Conservation (phyloP, 1,140 invertebrate species). For the Fragariocoptes setiger region DNA sequence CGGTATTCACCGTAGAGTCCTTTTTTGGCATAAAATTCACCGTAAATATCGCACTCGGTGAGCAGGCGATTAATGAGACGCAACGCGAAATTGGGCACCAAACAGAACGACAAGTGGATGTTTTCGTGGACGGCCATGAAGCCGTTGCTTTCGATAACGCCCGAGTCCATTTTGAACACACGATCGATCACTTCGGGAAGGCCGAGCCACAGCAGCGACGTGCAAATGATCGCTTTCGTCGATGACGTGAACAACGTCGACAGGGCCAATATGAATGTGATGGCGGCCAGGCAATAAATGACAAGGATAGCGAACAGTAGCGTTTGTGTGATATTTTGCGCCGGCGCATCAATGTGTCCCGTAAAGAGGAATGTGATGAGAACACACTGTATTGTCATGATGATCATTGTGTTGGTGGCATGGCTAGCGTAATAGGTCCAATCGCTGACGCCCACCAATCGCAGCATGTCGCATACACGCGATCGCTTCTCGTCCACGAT, state of each 20-base stretch:
- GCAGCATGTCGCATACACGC: conserved; percentile 4
- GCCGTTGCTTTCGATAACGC: background rate
- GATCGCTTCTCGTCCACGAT: conserved; percentile 7
- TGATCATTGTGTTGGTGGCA: conserved; percentile 5
- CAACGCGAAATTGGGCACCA: background rate
- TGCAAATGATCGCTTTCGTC: conserved; percentile 2
- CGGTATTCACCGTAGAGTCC: background rate
- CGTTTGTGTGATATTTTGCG: conserved; percentile 1
- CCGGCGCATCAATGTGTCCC: conserved; percentile 1
- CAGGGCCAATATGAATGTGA: conserved; percentile 2
- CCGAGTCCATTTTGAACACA: background rate
- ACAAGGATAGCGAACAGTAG: conserved; percentile 4
- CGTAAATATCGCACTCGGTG: background rate
- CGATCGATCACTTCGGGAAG: conserved; percentile 40
- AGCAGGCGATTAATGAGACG: background rate
- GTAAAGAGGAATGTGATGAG: conserved; percentile 5
- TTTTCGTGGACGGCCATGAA: background rate
- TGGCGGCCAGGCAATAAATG: conserved; percentile 1
- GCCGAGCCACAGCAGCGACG: conserved; percentile 23
- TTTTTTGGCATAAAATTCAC: background rate
- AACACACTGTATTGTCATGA: conserved; percentile 4
- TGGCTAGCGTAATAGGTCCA: conserved; percentile 5
- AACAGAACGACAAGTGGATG: background rate
- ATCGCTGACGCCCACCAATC: conserved; percentile 6
- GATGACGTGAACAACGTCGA: conserved; percentile 2